Percentiles rank a stretch among this genome's conserved stretches.
These are phyloP conservation scores for Zaprionus ornatus DNA, from an alignment of 1,140 invertebrate genomes.

Conservation along the genomic window DNA sequence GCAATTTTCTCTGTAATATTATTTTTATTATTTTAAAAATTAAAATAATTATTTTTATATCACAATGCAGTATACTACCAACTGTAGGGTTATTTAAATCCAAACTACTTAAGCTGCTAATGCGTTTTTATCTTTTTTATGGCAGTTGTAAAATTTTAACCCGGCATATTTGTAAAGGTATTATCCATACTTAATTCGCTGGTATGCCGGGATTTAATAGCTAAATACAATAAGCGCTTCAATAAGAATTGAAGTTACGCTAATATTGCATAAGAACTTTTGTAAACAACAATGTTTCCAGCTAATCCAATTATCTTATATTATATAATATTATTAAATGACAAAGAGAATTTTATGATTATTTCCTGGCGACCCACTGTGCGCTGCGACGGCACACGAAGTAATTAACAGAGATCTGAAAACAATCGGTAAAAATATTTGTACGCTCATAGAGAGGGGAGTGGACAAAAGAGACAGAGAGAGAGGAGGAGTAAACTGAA, in stretches of 20 bases:
- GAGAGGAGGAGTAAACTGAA: not conserved
- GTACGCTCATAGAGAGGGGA: not conserved
- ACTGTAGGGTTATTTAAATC: not conserved
- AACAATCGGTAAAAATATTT: conserved; percentile 28
- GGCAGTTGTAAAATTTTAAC: not conserved
- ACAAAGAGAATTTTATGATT: not conserved
- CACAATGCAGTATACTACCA: not conserved
- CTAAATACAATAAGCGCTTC: not conserved
- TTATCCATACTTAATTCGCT: not conserved
- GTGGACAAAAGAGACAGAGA: not conserved
- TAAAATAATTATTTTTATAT: not conserved
- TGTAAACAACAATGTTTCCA: not conserved
- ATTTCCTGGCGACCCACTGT: conserved; percentile 11
- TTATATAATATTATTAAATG: not conserved
- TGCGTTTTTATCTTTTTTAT: not conserved
- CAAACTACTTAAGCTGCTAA: not conserved
- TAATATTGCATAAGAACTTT: not conserved
- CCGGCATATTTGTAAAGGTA: not conserved
- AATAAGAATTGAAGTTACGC: not conserved
- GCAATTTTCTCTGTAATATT: not conserved
- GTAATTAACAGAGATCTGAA: conserved; percentile 37
- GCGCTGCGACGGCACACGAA: conserved; percentile 6
- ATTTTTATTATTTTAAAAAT: not conserved
- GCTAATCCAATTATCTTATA: not conserved
- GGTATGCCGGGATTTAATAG: not conserved